phyloP scores from a whole-genome alignment of 2,113 vertebrate species.

The Neolamprologus tretocephalus region DNA sequence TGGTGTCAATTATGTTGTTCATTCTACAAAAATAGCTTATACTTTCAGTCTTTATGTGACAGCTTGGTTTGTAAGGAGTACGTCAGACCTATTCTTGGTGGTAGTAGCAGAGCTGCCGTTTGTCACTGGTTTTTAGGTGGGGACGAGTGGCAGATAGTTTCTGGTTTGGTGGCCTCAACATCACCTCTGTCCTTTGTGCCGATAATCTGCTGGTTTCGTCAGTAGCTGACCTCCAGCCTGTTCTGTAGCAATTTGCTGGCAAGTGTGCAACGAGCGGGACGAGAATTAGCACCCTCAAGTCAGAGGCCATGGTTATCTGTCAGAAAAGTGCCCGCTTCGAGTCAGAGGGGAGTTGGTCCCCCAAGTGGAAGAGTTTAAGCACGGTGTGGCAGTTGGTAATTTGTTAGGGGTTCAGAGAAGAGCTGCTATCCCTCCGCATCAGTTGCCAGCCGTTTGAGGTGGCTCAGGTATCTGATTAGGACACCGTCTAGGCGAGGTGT shows the following conservation, averaged over 20 bases:
- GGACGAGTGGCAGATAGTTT: background rate
- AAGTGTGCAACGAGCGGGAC: rapidly evolving
- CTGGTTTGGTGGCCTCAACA: background rate
- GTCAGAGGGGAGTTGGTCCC: background rate
- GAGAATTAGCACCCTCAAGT: background rate
- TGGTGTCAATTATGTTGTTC: background rate
- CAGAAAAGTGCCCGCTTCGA: background rate
- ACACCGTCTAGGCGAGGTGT: background rate
- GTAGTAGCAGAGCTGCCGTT: background rate
- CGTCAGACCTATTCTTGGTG: background rate
- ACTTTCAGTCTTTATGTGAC: background rate
- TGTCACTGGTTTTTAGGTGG: background rate
- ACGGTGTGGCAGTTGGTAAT: background rate
- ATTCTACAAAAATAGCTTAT: rapidly evolving
- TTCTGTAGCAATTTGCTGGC: background rate
- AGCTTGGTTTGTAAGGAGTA: background rate
- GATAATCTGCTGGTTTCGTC: rapidly evolving
- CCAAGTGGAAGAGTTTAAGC: background rate
- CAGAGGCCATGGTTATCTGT: background rate
- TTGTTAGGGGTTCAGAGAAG: background rate
- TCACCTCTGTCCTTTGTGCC: background rate
- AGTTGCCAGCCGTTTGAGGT: background rate
- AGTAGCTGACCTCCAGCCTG: background rate
- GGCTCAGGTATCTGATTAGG: background rate
- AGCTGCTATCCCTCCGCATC: background rate